These are phyloP conservation scores for Podargus strigoides DNA, from an alignment of 2,797 vertebrate species.

Conservation along the genomic window DNA sequence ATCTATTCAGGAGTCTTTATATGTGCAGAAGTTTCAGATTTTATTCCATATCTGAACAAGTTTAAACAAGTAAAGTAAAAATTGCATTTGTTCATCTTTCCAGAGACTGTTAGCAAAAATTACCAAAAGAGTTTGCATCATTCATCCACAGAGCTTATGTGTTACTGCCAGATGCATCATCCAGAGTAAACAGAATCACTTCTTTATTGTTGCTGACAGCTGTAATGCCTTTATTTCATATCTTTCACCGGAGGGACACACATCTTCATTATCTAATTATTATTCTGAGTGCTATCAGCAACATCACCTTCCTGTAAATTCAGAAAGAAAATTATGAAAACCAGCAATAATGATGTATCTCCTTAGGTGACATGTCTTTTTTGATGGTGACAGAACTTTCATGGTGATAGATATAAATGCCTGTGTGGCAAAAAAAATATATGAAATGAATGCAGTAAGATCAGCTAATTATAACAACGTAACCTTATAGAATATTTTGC, in stretches of 20 bases:
- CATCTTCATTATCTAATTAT: neutral
- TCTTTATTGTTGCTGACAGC: constrained; percentile 15
- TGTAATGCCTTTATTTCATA: neutral
- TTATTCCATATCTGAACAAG: neutral
- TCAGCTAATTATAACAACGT: neutral
- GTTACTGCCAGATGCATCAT: neutral
- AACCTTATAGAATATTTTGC: neutral
- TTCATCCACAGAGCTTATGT: neutral
- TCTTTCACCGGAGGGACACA: neutral
- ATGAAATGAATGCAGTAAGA: neutral
- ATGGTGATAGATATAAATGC: neutral
- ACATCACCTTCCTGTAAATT: neutral
- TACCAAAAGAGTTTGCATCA: neutral
- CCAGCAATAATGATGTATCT: neutral
- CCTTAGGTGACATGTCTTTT: neutral
- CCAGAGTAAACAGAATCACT: neutral
- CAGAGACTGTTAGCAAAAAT: neutral
- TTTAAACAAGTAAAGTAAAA: neutral
- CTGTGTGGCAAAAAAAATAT: neutral
- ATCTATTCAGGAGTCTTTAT: neutral
- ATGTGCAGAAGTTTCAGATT: neutral
- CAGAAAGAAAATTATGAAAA: neutral
- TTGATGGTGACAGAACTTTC: neutral
- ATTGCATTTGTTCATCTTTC: neutral
- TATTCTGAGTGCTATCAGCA: neutral